Evolutionary conservation across 2,113 vertebrate species (phyloP).

Genomic region (Chunga burmeisteri): DNA sequence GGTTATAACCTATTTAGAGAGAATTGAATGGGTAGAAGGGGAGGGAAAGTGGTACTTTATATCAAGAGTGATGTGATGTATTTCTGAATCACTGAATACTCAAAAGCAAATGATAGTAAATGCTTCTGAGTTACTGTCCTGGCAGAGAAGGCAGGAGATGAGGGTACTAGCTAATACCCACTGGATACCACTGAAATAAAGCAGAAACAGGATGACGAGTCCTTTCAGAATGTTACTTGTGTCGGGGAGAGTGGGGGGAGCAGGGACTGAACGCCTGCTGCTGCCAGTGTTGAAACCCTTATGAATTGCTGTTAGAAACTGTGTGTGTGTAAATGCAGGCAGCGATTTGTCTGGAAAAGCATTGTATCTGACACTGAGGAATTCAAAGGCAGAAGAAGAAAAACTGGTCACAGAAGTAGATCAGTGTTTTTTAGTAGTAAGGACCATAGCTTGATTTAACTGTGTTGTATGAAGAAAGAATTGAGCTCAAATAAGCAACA

Average conservation of each 20-base stretch:
- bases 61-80: neutral
- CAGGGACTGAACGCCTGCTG: neutral
- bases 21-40: slow-evolving; percentile 15
- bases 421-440: neutral
- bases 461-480: neutral
- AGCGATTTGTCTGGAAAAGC: neutral
- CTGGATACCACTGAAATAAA: neutral
- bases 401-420: neutral
- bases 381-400: neutral
- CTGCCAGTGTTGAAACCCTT: neutral
- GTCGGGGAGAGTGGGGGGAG: neutral
- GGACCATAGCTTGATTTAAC: neutral
- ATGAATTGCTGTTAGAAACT: neutral
- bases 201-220: neutral
- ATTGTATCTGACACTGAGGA: neutral
- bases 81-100: slow-evolving; percentile 31
- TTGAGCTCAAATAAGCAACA: neutral
- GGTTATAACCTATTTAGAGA: slow-evolving; percentile 28
- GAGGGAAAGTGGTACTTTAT: neutral
- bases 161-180: neutral
- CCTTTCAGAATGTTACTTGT: neutral
- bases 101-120: slow-evolving; percentile 12
- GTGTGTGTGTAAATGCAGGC: neutral
- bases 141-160: neutral
- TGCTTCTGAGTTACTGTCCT: neutral